Evolutionary conservation across 2,797 vertebrate species (phyloP).

Genomic region (Podarcis siculus): DNA sequence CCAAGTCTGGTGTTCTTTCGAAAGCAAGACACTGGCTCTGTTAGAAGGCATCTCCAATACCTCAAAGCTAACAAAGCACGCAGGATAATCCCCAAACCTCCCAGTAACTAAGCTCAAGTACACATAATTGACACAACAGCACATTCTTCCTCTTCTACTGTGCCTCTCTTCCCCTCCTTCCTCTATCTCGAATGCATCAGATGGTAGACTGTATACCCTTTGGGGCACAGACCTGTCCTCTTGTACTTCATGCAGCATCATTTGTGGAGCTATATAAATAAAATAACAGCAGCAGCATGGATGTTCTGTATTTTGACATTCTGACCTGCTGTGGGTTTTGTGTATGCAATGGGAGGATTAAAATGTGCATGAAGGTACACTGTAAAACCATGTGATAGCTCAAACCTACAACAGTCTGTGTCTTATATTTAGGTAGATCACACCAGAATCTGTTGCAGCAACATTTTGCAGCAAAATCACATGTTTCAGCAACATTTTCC

Average conservation of each 20-base stretch:
- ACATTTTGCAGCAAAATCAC: too few relatives aligned
- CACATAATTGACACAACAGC: background rate
- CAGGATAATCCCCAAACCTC: background rate
- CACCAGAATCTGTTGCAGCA: background rate
- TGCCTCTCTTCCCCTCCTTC: too few relatives aligned
- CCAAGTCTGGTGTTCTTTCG: background rate
- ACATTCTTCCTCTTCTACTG: background rate
- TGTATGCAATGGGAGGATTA: background rate
- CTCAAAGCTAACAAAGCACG: background rate
- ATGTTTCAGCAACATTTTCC: background rate
- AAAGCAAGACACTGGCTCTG: background rate
- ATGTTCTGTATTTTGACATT: background rate
- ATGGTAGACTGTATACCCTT: too few relatives aligned
- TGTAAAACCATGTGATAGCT: background rate
- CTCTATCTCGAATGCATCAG: background rate
- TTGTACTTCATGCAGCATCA: background rate
- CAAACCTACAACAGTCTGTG: background rate
- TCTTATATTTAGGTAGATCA: background rate
- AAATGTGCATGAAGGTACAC: background rate
- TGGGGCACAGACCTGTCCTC: background rate
- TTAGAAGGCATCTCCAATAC: background rate
- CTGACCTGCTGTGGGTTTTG: background rate
- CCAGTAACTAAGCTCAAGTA: background rate
- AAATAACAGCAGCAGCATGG: background rate
- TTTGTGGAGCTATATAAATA: background rate